Percentiles rank a stretch among this genome's conserved stretches.
These are phyloP conservation scores for Chrysolina oricalcia DNA, from an alignment of 2,888 invertebrate species.

Conservation along the genomic window DNA sequence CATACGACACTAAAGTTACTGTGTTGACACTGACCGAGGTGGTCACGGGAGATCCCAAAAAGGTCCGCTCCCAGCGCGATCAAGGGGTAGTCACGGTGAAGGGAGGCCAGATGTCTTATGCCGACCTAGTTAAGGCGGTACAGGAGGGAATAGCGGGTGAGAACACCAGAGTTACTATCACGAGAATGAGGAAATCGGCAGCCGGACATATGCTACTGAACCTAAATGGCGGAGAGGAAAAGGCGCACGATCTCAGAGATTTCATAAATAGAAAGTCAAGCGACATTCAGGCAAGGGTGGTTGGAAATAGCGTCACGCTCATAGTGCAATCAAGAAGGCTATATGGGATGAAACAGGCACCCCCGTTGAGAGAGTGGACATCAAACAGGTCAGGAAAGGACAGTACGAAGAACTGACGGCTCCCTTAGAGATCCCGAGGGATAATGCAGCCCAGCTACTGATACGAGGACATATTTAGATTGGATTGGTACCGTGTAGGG, in stretches of 20 bases:
- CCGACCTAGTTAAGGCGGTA: not conserved
- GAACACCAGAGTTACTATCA: not conserved
- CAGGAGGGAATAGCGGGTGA: not conserved
- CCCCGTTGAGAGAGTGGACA: not conserved
- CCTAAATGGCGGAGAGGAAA: not conserved
- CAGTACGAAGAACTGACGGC: not conserved
- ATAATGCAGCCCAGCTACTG: not conserved
- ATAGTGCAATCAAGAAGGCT: not conserved
- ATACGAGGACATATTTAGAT: not conserved
- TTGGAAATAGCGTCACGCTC: not conserved
- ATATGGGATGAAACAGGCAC: not conserved
- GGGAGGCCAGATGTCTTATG: not conserved
- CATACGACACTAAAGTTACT: no score
- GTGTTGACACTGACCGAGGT: no score
- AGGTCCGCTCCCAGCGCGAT: no score
- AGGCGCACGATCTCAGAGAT: not conserved
- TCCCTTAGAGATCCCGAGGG: not conserved
- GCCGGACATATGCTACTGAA: not conserved
- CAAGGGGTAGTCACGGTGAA: not conserved
- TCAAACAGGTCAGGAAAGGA: not conserved
- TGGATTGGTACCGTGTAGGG: no score
- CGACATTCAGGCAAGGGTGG: not conserved
- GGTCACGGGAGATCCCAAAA: no score
- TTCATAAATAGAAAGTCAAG: not conserved
- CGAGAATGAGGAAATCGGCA: not conserved